Conservation (phyloP, 2,113 vertebrate species). For the Oncorhynchus masou region DNA sequence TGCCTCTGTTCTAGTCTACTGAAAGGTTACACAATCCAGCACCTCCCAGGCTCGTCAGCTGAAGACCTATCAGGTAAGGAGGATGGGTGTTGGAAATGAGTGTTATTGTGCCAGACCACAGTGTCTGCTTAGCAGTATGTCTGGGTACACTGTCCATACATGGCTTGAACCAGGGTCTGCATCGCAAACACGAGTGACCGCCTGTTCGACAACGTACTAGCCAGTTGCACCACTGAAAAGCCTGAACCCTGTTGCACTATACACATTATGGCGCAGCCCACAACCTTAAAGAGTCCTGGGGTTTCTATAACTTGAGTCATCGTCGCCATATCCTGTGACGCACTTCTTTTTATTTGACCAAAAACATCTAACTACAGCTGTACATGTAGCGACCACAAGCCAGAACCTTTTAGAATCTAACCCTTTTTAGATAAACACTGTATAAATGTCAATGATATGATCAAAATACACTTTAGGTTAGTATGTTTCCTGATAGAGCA, state of each 20-base stretch:
- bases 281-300: background rate
- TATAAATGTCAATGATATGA: background rate
- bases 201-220: too few species aligned
- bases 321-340: background rate
- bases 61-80: constrained; percentile 94
- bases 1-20: constrained; percentile 71
- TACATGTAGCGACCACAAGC: background rate
- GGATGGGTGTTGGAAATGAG: background rate
- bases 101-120: background rate
- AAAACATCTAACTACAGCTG: background rate
- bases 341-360: background rate
- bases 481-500: background rate
- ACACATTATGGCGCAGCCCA: background rate
- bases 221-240: too few species aligned
- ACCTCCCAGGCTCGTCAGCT: constrained; percentile 83
- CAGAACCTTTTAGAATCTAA: background rate
- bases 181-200: too few species aligned
- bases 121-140: background rate
- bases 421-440: background rate
- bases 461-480: background rate
- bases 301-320: background rate
- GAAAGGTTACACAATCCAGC: constrained; percentile 90
- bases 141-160: background rate
- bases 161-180: too few species aligned
- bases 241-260: too few species aligned